A percentile compares a stretch with the other conserved stretches of the same genome.
Evolutionary conservation across 2,888 invertebrate species (phyloP).

Genomic region (Arenicola marina): DNA sequence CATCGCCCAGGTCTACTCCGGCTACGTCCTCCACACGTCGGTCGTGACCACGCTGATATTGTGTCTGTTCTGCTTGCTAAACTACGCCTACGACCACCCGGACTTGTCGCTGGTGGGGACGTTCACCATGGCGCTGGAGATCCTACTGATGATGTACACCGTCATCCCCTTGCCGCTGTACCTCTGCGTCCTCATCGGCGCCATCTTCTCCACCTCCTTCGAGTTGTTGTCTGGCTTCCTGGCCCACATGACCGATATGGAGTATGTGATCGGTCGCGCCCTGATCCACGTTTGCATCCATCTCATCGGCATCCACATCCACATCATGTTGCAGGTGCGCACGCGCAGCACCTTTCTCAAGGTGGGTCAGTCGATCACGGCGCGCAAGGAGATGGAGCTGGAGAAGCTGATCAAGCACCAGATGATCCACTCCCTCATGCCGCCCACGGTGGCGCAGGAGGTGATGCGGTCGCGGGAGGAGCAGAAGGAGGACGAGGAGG

Average conservation of each 20-base stretch:
- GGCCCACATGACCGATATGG: slow-evolving; percentile 15
- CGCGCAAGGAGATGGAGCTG: slow-evolving; percentile 85
- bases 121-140: slow-evolving; percentile 69
- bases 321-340: slow-evolving; percentile 82
- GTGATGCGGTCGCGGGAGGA: slow-evolving; percentile 41
- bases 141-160: slow-evolving; percentile 88
- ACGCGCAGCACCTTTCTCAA: slow-evolving; percentile 77
- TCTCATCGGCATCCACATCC: slow-evolving; percentile 88
- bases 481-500: slow-evolving; percentile 18
- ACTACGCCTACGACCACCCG: slow-evolving; percentile 44
- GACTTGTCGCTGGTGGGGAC: slow-evolving; percentile 57
- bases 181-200: slow-evolving; percentile 78
- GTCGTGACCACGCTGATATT: slow-evolving; percentile 64
- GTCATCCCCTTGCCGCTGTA: slow-evolving; percentile 89
- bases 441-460: slow-evolving; percentile 80
- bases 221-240: slow-evolving; percentile 71
- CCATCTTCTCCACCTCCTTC: slow-evolving; percentile 82
- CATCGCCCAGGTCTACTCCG: slow-evolving; percentile 58
- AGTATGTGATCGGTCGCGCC: slow-evolving; percentile 64
- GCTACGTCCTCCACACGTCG: slow-evolving; percentile 68
- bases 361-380: slow-evolving; percentile 63
- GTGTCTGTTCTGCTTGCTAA: slow-evolving; percentile 47
- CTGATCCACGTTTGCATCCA: slow-evolving; percentile 88
- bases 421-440: slow-evolving; percentile 93
- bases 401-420: slow-evolving; percentile 94